phyloP scores from a whole-genome alignment of 2,797 vertebrate species.

The Lateolabrax maculatus region DNA sequence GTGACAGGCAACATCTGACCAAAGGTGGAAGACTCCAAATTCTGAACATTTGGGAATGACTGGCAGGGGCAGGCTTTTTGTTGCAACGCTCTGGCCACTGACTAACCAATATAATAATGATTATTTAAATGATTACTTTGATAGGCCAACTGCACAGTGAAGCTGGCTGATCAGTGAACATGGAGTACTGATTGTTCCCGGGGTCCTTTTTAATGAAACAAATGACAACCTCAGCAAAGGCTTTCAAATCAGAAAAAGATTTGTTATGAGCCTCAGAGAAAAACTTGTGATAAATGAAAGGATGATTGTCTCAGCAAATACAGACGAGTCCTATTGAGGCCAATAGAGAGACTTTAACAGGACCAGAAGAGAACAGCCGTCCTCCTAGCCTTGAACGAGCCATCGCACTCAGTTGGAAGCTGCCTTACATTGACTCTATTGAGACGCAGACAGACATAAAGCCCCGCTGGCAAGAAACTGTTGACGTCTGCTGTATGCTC shows the following conservation, averaged over 20 bases:
- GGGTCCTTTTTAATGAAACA: not conserved
- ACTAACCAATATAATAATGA: not conserved
- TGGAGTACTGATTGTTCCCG: not conserved
- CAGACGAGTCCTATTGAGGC: slow-evolving; percentile 48
- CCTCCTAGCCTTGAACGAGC: slow-evolving; percentile 38
- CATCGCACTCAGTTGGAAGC: slow-evolving; percentile 60
- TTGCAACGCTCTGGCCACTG: not conserved
- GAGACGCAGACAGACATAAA: slow-evolving; percentile 65
- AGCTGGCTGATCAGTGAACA: not conserved
- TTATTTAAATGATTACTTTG: not conserved
- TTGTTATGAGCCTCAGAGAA: not conserved
- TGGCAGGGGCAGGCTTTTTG: not conserved
- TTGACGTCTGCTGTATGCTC: slow-evolving; percentile 78
- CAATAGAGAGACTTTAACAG: slow-evolving; percentile 39
- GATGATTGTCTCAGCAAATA: not conserved
- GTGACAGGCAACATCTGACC: slow-evolving; percentile 22
- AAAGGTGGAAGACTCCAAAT: slow-evolving; percentile 22
- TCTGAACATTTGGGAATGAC: slow-evolving; percentile 14
- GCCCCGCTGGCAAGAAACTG: slow-evolving; percentile 71
- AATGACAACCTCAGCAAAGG: not conserved
- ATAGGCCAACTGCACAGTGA: not conserved
- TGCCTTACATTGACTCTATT: slow-evolving; percentile 68
- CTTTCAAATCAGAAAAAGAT: slow-evolving; percentile 13
- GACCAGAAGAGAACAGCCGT: slow-evolving; percentile 71
- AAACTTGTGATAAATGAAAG: slow-evolving; percentile 26